Base-by-base conservation (phyloP, 1,140 invertebrate species). In the Epicauta chinensis region DNA sequence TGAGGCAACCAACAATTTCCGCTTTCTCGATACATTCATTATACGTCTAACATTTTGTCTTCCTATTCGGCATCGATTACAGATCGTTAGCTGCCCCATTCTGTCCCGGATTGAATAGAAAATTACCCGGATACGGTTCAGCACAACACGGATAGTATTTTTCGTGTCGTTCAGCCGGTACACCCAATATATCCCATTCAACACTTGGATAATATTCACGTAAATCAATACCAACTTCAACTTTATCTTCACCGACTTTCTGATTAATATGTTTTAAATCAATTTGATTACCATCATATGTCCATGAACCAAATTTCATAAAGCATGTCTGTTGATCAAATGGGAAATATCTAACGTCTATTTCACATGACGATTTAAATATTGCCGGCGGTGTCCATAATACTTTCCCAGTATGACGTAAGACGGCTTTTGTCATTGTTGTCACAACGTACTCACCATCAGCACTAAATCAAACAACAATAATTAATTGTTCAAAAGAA, bases 221-320 rank as follows among this genome's bases (percentile, higher is more conserved):
- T n/a, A 96, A 75, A 72, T 95, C 91, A 56, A 95, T 96, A 38
- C 92, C 93, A 5, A 93, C 78, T 58, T 89, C 81, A 2, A 94
- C 90, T 59, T 81, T 82, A 71, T 89, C 83, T 59, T 86, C 81
- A 0, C 84, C 87, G 39, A 78, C 75, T 63, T 83, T 81, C 71
- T 92, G 88, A 68, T 89, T 90, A 50, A 92, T 90, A 71, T 94
- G 91, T 70, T 92, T 91, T 60, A 93, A 73, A 69, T 94, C 89
- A 68, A 94, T 93, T 90, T 93, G 88, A 72, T 89, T 87, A 37
- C 93, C 93, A 66, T 98, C 94, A 70, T 98, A 98, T 2, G 93
- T 96, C 97, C 96, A 99, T 0, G 93, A 97, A 3, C 95, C 96
- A 65, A 96, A 96, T 65, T 94, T 95, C 84, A 96, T 89, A 71